Conservation (phyloP, 2,113 vertebrate species). For the Climacteris rufus region DNA sequence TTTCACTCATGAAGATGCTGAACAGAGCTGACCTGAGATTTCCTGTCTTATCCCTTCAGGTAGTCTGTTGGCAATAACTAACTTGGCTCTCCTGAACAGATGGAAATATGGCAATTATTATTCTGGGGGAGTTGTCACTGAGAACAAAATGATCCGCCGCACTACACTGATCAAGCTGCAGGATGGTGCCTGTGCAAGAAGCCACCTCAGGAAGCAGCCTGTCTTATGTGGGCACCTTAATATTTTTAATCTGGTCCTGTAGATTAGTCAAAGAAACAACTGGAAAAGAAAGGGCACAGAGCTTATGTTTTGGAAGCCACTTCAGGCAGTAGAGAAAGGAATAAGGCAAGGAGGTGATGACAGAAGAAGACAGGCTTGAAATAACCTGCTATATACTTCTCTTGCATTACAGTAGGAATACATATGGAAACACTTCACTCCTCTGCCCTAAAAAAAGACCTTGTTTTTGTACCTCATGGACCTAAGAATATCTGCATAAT, state of each 20-base stretch:
- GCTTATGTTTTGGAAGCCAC: background rate
- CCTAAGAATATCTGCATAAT: background rate
- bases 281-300: background rate
- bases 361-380: background rate
- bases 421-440: background rate
- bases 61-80: background rate
- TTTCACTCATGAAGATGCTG: background rate
- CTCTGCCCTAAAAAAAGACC: background rate
- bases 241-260: background rate
- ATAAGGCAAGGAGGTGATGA: background rate
- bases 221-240: rapidly evolving
- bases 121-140: background rate
- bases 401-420: background rate
- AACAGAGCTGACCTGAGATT: background rate
- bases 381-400: background rate
- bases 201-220: background rate
- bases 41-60: background rate
- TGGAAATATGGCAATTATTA: background rate
- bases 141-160: background rate
- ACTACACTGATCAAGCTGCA: background rate
- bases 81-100: background rate
- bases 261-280: background rate
- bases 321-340: background rate
- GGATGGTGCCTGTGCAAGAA: background rate
- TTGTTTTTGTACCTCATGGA: background rate